These are phyloP conservation scores for Polydrusus cervinus DNA, from an alignment of 2,888 invertebrate genomes.

Conservation along the genomic window DNA sequence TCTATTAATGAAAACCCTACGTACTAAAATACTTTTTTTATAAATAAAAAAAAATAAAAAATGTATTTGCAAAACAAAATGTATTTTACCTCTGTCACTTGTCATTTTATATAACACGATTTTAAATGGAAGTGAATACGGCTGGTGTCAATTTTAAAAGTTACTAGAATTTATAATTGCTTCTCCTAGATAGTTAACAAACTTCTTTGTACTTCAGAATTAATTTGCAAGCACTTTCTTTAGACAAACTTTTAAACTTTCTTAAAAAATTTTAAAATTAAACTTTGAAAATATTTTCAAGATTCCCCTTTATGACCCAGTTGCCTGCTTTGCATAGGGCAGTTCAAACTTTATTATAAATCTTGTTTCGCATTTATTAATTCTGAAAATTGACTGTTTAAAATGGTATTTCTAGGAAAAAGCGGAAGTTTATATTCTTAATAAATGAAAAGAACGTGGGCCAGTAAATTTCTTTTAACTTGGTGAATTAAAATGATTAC, in stretches of 20 bases:
- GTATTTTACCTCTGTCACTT: too few species aligned
- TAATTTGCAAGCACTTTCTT: constrained; percentile 12
- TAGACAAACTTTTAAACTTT: constrained; percentile 16
- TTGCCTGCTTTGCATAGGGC: constrained; percentile 15
- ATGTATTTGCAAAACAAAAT: too few species aligned
- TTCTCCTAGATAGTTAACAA: constrained; percentile 15
- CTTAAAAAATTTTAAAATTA: constrained; percentile 16
- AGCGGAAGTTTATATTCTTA: constrained; percentile 12
- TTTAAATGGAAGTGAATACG: too few species aligned
- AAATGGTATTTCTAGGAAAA: constrained; percentile 13
- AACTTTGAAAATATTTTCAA: constrained; percentile 17
- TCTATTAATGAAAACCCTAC: too few species aligned
- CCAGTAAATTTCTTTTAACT: not conserved
- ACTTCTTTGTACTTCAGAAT: constrained; percentile 1
- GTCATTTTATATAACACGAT: too few species aligned
- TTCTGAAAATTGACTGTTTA: constrained; percentile 18
- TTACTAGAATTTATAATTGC: constrained; percentile 10
- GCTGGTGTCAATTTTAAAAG: constrained; percentile 8
- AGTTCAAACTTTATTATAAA: constrained; percentile 23
- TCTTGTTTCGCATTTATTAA: constrained; percentile 24
- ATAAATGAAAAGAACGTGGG: not conserved
- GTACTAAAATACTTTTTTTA: too few species aligned
- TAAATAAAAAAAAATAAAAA: too few species aligned
- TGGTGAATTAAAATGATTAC: not conserved
- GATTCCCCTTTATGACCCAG: constrained; percentile 19